Evolutionary conservation across 2,888 invertebrate species (phyloP), one percentile per base, ranked within the genome.

Genomic region (Drosophila nigritarsus): DNA sequence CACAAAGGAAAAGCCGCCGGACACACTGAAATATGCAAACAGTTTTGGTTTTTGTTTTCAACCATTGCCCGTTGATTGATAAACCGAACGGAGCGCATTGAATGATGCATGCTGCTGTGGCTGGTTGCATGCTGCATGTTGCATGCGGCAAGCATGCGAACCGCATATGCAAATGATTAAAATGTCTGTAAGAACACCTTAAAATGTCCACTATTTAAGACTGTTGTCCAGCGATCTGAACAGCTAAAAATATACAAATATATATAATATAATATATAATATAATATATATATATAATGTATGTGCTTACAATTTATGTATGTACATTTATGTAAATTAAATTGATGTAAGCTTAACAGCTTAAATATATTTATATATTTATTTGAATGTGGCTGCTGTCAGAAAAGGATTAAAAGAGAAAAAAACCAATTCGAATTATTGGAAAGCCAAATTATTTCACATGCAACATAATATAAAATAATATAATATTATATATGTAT

Each of bases 1-100:
- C 42, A 45, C 53, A 64, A 68, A 56, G 59, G 55, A 61, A 50
- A 48, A 30, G 50, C 73, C 68, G 67, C 65, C 48, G 72, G 70
- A 61, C 66, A 59, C 54, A 42, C 42, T 63, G 45, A 38, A 64
- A 65, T 62, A 63, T 73, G 62, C 81, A 81, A 36, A 40, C 51
- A 18, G 49, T 34, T 59, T 67, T 40, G 40, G 15, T 48, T 53
- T 65, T 48, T 38, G 36, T 48, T 30, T 36, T 60, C 59, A 71
- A 75, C 82, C 81, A 87, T 78, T 81, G 75, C 40, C 68, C 55
- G 75, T 81, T 81, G 82, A 87, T 83, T 83, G 82, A 42, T 64
- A 45, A n/a, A 27, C 51, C 18, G 27, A 60, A 65, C 60, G 65
- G 65, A 56, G 20, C 48, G 7, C 20, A 34, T 2, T 3, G 32